Percentiles rank a stretch among this genome's conserved stretches.
Evolutionary conservation across 2,113 vertebrate species (phyloP).

Genomic region (Nyctereutes procyonoides): DNA sequence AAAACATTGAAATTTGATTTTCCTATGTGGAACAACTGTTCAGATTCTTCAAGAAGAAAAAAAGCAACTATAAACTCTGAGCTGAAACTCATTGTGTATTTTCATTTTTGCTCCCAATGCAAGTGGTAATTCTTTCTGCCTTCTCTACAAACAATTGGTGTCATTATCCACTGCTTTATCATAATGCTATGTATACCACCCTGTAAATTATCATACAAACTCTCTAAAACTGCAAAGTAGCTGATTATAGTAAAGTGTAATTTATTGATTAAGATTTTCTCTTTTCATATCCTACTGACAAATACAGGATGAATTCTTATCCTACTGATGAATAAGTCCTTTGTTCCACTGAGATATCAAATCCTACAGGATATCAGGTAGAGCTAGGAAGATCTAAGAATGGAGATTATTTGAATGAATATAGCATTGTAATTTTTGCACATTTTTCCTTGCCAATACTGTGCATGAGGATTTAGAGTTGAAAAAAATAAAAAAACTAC

Average conservation of each 20-base stretch:
- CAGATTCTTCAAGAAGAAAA: slow-evolving; percentile 10
- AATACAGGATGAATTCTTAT: not conserved
- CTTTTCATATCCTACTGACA: not conserved
- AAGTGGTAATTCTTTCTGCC: not conserved
- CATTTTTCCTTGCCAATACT: not conserved
- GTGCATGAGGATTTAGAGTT: not conserved
- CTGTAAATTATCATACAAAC: not conserved
- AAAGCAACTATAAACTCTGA: not conserved
- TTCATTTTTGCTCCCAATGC: not conserved
- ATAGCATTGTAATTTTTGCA: not conserved
- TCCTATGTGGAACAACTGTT: not conserved
- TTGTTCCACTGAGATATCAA: not conserved
- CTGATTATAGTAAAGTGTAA: not conserved
- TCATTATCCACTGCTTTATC: slow-evolving; percentile 22
- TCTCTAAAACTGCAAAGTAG: not conserved
- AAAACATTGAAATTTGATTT: slow-evolving; percentile 8
- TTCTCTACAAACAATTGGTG: not conserved
- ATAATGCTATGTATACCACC: not conserved
- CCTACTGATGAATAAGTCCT: not conserved
- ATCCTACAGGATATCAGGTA: not conserved
- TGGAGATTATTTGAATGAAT: slow-evolving; percentile 10
- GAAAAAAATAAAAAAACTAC: not conserved
- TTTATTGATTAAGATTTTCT: slow-evolving; percentile 52
- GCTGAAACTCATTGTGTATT: not conserved
- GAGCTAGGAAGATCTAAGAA: not conserved